Evolutionary conservation across 2,888 invertebrate species (phyloP).

Genomic region (Pseudococcus jackbeardsleyi): DNA sequence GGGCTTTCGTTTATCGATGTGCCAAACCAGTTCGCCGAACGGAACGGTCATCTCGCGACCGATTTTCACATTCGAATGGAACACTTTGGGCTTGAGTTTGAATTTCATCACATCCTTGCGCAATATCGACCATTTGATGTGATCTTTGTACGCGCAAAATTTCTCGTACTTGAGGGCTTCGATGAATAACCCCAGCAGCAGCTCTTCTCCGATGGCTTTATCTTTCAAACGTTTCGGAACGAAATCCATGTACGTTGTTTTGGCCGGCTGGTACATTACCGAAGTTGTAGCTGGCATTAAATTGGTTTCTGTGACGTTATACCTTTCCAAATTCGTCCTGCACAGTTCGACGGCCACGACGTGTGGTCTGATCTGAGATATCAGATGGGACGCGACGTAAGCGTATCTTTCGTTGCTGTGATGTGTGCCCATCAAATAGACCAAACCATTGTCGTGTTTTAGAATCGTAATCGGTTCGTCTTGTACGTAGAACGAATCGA

Average conservation of each 20-base stretch:
- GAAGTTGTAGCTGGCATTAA: neutral
- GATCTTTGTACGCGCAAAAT: constrained; percentile 34
- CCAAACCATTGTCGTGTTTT: constrained; percentile 36
- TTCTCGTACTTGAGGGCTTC: constrained; percentile 54
- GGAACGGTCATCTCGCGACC: constrained; percentile 55
- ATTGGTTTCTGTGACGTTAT: neutral
- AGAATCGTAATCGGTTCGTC: constrained; percentile 36
- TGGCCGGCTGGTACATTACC: neutral
- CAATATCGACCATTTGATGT: neutral
- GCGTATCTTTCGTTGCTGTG: constrained; percentile 52
- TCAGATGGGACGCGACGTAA: neutral
- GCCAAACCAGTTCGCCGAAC: constrained; percentile 44
- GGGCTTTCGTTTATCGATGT: neutral
- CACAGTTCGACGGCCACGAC: constrained; percentile 60
- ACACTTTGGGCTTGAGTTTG: constrained; percentile 35
- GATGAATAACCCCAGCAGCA: constrained; percentile 43
- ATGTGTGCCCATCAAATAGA: constrained; percentile 58
- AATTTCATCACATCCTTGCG: constrained; percentile 11
- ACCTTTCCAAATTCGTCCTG: constrained; percentile 54
- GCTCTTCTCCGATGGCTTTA: constrained; percentile 54
- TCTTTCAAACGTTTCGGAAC: constrained; percentile 40
- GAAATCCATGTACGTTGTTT: constrained; percentile 33
- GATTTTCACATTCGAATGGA: constrained; percentile 54
- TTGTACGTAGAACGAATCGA: constrained; percentile 1
- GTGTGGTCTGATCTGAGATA: constrained; percentile 27